A percentile compares a stretch with the other conserved stretches of the same genome.
Evolutionary conservation across 2,888 invertebrate species (phyloP).

Genomic region (Cephonodes hylas): DNA sequence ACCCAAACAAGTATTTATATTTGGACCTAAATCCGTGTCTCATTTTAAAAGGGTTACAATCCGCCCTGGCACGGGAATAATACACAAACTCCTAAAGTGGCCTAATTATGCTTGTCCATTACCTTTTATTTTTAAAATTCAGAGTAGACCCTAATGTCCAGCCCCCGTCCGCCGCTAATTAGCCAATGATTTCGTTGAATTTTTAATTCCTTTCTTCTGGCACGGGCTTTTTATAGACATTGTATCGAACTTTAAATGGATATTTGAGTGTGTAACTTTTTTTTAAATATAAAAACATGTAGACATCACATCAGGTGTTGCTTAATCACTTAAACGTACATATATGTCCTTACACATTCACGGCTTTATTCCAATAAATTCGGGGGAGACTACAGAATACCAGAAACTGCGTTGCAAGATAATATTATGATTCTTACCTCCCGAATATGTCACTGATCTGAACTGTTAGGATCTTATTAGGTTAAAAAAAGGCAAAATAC

Average conservation of each 20-base stretch:
- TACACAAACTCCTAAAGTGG: background rate
- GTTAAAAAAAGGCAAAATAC: background rate
- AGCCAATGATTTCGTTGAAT: constrained; percentile 1
- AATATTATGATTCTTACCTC: too few relatives aligned
- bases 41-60: background rate
- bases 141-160: background rate
- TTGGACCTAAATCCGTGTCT: background rate
- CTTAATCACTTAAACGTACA: too few relatives aligned
- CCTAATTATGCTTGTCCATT: constrained; percentile 11
- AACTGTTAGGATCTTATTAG: too few relatives aligned
- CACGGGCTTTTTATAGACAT: background rate
- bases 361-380: too few relatives aligned
- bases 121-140: constrained; percentile 3
- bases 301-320: too few relatives aligned
- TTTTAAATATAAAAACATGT: too few relatives aligned
- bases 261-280: too few relatives aligned
- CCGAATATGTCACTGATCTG: too few relatives aligned
- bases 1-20: background rate
- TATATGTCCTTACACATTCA: too few relatives aligned
- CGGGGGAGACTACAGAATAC: too few relatives aligned
- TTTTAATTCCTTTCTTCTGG: background rate
- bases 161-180: constrained; percentile 2
- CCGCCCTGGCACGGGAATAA: background rate
- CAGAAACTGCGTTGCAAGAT: too few relatives aligned
- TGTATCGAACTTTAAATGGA: background rate